Evolutionary conservation across 2,113 vertebrate species (phyloP).

Genomic region (Eudyptes chrysolophus): DNA sequence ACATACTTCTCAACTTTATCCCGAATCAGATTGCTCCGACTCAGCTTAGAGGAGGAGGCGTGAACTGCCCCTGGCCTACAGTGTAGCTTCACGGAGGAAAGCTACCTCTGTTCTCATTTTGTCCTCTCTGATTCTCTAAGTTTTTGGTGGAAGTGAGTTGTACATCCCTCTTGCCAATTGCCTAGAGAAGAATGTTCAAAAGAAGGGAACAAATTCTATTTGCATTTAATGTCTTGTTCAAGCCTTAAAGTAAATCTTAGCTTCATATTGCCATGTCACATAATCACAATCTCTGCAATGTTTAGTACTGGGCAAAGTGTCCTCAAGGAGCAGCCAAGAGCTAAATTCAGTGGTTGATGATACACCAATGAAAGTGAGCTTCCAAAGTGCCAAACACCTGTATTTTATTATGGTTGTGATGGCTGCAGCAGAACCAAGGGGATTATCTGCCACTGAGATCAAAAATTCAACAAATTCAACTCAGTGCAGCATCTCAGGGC

Average conservation of each 20-base stretch:
- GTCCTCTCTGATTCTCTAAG: neutral
- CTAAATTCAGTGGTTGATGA: slow-evolving; percentile 26
- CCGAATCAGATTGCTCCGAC: neutral
- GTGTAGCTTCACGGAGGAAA: neutral
- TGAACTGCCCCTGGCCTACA: neutral
- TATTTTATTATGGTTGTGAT: neutral
- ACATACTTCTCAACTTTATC: neutral
- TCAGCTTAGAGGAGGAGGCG: neutral
- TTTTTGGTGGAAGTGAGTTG: neutral
- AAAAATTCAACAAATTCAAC: neutral
- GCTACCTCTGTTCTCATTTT: neutral
- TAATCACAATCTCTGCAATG: neutral
- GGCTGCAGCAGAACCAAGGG: neutral
- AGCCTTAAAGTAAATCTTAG: neutral
- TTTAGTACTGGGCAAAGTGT: neutral
- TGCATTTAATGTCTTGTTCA: neutral
- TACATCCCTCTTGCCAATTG: neutral
- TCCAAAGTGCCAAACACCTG: neutral
- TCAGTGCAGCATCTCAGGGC: neutral
- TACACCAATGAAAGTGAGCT: neutral
- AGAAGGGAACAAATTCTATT: neutral
- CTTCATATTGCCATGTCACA: neutral
- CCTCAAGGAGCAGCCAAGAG: slow-evolving; percentile 37
- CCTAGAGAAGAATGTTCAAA: neutral
- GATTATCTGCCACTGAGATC: neutral